Percentiles rank a stretch among this genome's conserved stretches.
phyloP scores from a whole-genome alignment of 2,113 vertebrate genomes.

The Archocentrus centrarchus region DNA sequence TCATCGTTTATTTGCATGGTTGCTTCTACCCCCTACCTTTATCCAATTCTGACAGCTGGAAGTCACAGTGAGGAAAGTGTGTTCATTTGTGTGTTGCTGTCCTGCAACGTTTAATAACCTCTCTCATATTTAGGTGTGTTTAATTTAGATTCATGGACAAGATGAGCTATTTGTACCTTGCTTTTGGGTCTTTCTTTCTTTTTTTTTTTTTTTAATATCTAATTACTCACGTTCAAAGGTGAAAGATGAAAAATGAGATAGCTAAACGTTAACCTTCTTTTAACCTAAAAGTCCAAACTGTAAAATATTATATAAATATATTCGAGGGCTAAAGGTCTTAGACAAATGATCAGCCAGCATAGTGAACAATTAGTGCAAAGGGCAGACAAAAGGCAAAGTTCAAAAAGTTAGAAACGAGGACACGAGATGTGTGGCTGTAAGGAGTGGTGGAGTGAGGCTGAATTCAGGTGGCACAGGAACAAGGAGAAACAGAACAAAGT shows the following conservation, averaged over 20 bases:
- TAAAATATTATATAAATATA: not conserved
- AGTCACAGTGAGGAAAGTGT: not conserved
- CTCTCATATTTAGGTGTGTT: constrained; percentile 47
- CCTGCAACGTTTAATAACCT: constrained; percentile 3
- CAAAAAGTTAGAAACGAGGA: not conserved
- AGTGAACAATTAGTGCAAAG: not conserved
- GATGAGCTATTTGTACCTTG: no score
- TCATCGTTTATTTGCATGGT: no score
- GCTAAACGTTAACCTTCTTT: not conserved
- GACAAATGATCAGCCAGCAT: not conserved
- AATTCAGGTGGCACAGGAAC: not conserved
- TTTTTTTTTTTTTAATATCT: fast-evolving
- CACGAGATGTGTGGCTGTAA: not conserved
- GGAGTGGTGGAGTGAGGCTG: not conserved
- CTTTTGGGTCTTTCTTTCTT: no score
- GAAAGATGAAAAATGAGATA: not conserved
- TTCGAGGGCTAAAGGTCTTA: not conserved
- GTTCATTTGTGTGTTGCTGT: not conserved
- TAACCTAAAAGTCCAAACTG: not conserved
- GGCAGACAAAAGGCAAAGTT: not conserved
- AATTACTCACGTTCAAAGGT: not conserved
- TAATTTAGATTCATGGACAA: constrained; percentile 49
- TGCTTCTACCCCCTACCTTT: no score
- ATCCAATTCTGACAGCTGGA: no score
- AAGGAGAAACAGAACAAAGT: not conserved